Base-by-base conservation (phyloP, 2,888 invertebrate genomes). In the Cylindroiulus punctatus region DNA sequence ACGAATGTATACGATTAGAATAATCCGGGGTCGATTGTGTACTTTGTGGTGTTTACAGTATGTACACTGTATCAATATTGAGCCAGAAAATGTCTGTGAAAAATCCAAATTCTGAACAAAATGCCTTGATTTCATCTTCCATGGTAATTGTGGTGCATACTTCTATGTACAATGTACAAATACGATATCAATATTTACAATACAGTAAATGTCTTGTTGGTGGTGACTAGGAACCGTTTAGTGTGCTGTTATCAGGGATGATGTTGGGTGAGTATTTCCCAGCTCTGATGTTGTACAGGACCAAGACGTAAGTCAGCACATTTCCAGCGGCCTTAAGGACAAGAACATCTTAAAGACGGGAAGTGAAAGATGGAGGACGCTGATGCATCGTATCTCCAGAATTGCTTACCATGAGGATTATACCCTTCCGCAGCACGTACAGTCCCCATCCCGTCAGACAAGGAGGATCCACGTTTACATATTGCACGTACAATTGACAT, bases 371-470 rank as follows among this genome's bases (percentile, higher is more conserved):
- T 36, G 36, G 36, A 76, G 12, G 76, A 7, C 12, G 12, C 44
- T 44, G 44, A 44, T 12, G 44, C 10, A 44, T 44, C 44, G 10
- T 1, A 44, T 44, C 44, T 44, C 44, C 8, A 44, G 44, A 65
- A 22, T 7, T 52, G 26, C 84, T 47, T 32, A 84, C 84, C 84
- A 47, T 47, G n/a, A 84, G 52, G 12, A 84, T 84, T 0, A 84
- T 32, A 12, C 47, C 84, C 30, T 84, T 84, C 52, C 52, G 40
- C 10, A 84, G 32, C 1, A 52, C 52, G 12, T 84, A 84, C 8
- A 84, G 84, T 14, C 84, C 84, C 84, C 84, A 84, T 84, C 84
- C 84, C 10, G 84, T 84, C 14, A 84, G 52, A 17, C 32, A 52
- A 1, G 84, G 84, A 10, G 84, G 84, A 84, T 84, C 84, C 44